Evolutionary conservation across 2,797 vertebrate species (phyloP), one percentile per base, ranked within the genome.

Genomic region (Apodemus agrarius): DNA sequence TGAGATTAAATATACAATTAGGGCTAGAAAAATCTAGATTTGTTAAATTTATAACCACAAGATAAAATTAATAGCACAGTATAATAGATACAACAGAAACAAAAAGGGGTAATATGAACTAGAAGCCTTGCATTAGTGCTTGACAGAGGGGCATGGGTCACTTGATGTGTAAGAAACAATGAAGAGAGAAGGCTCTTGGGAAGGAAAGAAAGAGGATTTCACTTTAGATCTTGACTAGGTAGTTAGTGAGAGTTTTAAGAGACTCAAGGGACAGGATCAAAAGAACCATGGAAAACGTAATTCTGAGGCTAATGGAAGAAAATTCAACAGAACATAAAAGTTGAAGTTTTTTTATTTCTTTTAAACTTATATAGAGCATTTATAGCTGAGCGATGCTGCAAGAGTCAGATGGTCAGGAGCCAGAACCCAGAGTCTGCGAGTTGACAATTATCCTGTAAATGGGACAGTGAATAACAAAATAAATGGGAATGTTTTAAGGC

Each of bases 291-390:
- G 72, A 57, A 93, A 93, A 84, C n/a, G 80, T 13, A 80, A 95
- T 80, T 84, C 34, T 72, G 29, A 93, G 89, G 2, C 17, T 87
- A 26, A 52, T n/a, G 19, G 34, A 89, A 95, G 9, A 84, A 95
- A 93, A n/a, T 72, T 96, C 72, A 76, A 43, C 12, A 61, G 21
- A 95, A 89, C 10, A 57, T 54, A 93, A 97, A 87, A 78, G 6
- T 31, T 93, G 22, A 34, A 91, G 46, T 24, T 61, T 67, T 92
- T 61, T 89, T 16, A 37, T 93, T 21, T 34, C 19, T 69, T 79
- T 85, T 85, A 85, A 85, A 49, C 17, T 65, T 67, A 67, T 67
- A 67, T 85, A 67, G 67, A 85, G 43, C 31, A 22, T 67, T 67
- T 67, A 24, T n/a, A 67, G 83, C 43, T 85, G 19, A 85, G 61